Percentiles rank a stretch among this genome's conserved stretches.
phyloP scores from a whole-genome alignment of 2,113 vertebrate genomes.

The Aplodontia rufa region DNA sequence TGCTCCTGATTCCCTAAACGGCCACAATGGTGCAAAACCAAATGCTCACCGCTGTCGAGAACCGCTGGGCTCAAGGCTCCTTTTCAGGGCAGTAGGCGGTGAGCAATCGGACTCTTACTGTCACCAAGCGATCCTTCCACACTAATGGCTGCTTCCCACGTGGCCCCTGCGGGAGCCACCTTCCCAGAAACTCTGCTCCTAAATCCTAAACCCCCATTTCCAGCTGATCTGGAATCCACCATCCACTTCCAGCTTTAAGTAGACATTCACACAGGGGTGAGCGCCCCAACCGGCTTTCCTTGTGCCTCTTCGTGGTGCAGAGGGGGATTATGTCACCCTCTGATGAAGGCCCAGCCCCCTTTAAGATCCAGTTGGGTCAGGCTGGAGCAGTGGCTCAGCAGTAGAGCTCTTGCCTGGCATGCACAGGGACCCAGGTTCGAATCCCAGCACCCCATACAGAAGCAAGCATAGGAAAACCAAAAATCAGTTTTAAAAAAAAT shows the following conservation, averaged over 20 bases:
- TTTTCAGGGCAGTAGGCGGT: neutral
- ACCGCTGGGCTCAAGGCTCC: neutral
- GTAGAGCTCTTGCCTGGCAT: too few relatives aligned
- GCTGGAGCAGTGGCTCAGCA: too few relatives aligned
- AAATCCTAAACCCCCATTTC: neutral
- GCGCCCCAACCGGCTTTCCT: neutral
- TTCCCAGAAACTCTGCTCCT: neutral
- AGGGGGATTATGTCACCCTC: neutral
- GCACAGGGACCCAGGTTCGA: too few relatives aligned
- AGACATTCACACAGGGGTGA: neutral
- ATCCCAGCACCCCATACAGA: too few relatives aligned
- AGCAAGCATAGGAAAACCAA: too few relatives aligned
- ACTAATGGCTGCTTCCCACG: neutral
- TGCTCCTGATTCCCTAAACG: neutral
- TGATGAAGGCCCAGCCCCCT: neutral
- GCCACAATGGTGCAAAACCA: neutral
- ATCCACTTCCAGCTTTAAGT: neutral
- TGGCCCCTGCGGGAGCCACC: neutral
- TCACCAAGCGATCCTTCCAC: neutral
- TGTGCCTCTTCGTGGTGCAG: neutral
- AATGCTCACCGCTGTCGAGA: neutral
- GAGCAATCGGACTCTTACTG: neutral
- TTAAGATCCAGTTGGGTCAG: neutral
- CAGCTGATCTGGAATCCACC: neutral
- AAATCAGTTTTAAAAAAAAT: too few relatives aligned